These are phyloP conservation scores for Synodontis membranacea DNA, from an alignment of 2,113 vertebrate genomes.

Conservation along the genomic window DNA sequence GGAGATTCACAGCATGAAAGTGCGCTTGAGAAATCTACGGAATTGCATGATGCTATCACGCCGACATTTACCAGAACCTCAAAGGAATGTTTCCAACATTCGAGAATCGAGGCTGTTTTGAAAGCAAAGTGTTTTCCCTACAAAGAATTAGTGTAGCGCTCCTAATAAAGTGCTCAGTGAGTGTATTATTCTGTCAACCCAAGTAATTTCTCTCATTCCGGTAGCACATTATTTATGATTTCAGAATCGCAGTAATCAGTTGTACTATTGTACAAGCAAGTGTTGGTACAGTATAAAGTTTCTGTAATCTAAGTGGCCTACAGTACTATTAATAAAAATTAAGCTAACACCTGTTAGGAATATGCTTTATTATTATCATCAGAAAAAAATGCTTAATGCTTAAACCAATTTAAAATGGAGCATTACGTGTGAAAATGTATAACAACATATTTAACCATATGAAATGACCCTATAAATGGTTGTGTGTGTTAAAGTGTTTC, in stretches of 20 bases:
- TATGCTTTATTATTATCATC: not conserved
- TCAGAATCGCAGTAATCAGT: not conserved
- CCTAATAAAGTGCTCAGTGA: not conserved
- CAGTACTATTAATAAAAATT: not conserved
- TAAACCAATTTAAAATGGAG: not conserved
- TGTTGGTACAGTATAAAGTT: not conserved
- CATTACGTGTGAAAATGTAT: not conserved
- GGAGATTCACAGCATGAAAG: not conserved
- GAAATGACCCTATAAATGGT: not conserved
- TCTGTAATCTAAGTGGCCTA: not conserved
- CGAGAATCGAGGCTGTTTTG: not conserved
- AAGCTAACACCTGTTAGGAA: not conserved
- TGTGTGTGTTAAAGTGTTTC: not conserved
- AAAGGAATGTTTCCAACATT: not conserved
- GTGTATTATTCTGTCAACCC: not conserved
- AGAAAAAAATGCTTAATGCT: not conserved
- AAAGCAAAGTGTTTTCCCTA: not conserved
- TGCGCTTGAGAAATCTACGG: not conserved
- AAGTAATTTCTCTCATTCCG: not conserved
- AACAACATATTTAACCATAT: constrained; percentile 13
- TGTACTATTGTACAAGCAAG: not conserved
- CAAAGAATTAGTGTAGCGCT: not conserved
- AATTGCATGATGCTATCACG: not conserved
- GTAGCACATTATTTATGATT: not conserved
- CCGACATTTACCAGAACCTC: not conserved